phyloP scores from a whole-genome alignment of 2,797 vertebrate species.

The Melopsittacus undulatus region DNA sequence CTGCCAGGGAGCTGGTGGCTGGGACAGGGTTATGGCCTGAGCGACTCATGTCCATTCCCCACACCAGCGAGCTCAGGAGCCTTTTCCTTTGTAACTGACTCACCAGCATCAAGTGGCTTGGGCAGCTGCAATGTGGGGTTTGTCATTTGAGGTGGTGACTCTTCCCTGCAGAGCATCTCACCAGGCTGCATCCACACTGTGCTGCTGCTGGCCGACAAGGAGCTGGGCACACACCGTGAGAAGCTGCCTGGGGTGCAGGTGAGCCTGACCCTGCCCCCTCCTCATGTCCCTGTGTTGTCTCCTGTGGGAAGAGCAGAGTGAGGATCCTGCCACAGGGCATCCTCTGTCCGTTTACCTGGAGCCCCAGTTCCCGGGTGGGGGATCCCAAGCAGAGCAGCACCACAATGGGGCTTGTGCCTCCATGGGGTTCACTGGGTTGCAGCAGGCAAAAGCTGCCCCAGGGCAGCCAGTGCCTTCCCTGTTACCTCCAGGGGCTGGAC shows the following conservation, averaged over 20 bases:
- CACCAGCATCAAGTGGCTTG: background rate
- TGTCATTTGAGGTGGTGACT: background rate
- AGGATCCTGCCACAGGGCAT: background rate
- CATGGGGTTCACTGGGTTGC: accelerated
- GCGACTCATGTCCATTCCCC: accelerated
- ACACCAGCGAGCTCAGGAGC: background rate
- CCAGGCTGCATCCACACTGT: conserved; percentile 81
- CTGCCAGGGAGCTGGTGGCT: background rate
- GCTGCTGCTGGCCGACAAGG: conserved; percentile 88
- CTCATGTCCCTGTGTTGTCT: accelerated
- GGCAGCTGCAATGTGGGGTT: accelerated
- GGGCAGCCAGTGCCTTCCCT: background rate
- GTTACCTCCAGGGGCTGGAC: background rate
- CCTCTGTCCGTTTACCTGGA: background rate
- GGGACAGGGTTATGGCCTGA: background rate
- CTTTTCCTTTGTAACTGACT: background rate
- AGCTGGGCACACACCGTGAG: conserved; percentile 78
- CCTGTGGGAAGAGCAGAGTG: background rate
- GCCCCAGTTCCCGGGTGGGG: background rate
- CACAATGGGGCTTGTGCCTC: background rate
- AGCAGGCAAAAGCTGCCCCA: accelerated
- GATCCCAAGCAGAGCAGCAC: background rate
- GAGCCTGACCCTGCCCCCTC: background rate
- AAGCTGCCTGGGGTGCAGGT: conserved; percentile 86
- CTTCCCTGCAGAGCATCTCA: conserved; percentile 53